These are phyloP conservation scores for Drosophila albomicans DNA, from an alignment of 1,140 invertebrate genomes.

Conservation along the genomic window DNA sequence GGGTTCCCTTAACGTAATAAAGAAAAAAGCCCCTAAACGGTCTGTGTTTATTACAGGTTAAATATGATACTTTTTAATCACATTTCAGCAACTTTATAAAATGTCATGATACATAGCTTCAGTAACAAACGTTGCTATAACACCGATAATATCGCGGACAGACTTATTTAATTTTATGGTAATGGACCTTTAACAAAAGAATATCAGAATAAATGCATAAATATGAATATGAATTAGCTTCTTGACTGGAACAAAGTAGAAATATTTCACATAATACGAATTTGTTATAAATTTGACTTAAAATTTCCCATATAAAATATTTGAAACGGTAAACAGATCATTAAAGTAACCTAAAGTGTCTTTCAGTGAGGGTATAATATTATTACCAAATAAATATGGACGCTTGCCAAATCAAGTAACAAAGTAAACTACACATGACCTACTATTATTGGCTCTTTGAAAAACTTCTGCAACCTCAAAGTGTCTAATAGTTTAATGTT, in stretches of 20 bases:
- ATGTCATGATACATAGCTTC: not conserved
- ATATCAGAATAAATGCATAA: no score
- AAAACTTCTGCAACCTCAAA: conserved; percentile 55
- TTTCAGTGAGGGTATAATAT: not conserved
- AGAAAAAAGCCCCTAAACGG: not conserved
- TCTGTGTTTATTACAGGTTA: not conserved
- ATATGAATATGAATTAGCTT: no score
- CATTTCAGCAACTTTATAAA: not conserved
- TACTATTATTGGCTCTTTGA: conserved; percentile 44
- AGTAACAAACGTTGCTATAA: not conserved
- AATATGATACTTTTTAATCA: not conserved
- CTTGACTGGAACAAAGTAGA: no score
- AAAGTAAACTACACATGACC: conserved; percentile 40
- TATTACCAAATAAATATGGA: not conserved
- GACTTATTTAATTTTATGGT: no score
- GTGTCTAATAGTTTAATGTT: conserved; percentile 41
- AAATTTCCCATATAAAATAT: no score
- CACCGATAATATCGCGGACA: no score
- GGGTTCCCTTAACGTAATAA: not conserved
- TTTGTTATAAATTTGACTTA: no score
- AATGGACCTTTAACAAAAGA: no score
- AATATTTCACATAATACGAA: no score
- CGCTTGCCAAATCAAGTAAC: conserved; percentile 4
- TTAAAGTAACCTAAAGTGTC: no score
- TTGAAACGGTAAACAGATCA: no score